phyloP scores from a whole-genome alignment of 2,797 vertebrate genomes.

The Sphenopsis melanotis region DNA sequence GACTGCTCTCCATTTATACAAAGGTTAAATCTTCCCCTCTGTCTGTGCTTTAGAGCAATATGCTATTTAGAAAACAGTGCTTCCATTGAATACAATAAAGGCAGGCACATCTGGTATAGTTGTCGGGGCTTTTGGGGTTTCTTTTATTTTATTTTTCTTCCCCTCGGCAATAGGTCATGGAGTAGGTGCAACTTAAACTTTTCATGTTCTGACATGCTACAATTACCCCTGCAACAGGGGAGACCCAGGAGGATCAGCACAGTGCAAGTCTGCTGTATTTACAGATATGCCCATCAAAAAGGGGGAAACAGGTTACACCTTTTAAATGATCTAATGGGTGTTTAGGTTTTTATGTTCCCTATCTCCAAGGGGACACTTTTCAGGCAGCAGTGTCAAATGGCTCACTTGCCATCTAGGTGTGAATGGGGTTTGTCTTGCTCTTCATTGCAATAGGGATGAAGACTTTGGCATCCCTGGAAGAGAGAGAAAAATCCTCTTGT shows the following conservation, averaged over 20 bases:
- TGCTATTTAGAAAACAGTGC: conserved; percentile 23
- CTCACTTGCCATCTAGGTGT: background rate
- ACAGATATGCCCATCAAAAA: background rate
- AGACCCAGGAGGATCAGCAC: background rate
- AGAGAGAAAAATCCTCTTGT: background rate
- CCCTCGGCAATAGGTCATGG: background rate
- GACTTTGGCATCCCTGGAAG: background rate
- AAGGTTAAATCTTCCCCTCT: conserved; percentile 49
- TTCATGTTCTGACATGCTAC: background rate
- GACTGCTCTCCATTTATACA: conserved; percentile 55
- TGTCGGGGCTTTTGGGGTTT: background rate
- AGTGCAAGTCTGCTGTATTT: background rate
- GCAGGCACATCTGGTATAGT: background rate
- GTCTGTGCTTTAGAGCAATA: background rate
- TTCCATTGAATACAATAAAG: background rate
- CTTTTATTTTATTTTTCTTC: background rate
- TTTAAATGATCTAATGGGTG: background rate
- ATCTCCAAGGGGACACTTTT: fast-evolving
- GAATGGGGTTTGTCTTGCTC: background rate
- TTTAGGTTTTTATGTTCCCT: background rate
- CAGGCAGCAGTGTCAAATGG: background rate
- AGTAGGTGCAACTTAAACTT: background rate
- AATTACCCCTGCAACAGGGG: background rate
- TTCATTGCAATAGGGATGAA: background rate
- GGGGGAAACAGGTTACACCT: fast-evolving